Percentiles rank a stretch among this genome's conserved stretches.
Evolutionary conservation across 2,888 invertebrate genomes (phyloP).

Genomic region (Elysia crispata): DNA sequence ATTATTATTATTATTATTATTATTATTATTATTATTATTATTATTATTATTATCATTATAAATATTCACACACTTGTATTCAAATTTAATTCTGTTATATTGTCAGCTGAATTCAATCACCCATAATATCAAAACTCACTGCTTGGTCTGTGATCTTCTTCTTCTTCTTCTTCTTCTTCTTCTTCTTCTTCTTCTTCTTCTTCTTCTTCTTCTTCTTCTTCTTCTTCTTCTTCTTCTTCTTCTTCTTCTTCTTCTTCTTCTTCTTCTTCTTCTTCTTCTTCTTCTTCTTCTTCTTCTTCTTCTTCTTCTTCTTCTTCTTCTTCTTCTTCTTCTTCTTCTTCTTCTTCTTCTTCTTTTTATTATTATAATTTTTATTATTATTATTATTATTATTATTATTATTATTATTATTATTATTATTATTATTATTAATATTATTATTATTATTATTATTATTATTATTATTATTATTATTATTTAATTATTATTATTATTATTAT

Average conservation of each 20-base stretch:
- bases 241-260: slow-evolving; percentile 5
- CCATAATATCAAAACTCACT: not conserved
- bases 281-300: slow-evolving; percentile 19
- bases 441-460: not conserved
- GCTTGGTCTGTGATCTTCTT: too few relatives aligned
- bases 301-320: slow-evolving; percentile 19
- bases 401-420: not conserved
- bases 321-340: slow-evolving; percentile 19
- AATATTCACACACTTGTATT: not conserved
- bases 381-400: not conserved
- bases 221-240: slow-evolving; percentile 19
- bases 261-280: slow-evolving; percentile 19
- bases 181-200: slow-evolving; percentile 19
- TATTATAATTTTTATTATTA: not conserved
- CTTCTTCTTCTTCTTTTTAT: slow-evolving; percentile 12
- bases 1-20: not conserved
- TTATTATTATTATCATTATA: not conserved
- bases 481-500: not conserved
- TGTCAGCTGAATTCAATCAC: too few relatives aligned
- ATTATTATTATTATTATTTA: not conserved
- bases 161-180: slow-evolving; percentile 15
- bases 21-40: not conserved
- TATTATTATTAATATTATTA: not conserved
- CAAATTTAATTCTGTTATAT: too few relatives aligned
- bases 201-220: slow-evolving; percentile 19